Evolutionary conservation across 1,140 invertebrate genomes (phyloP), one percentile per base, ranked within the genome.

Genomic region (Magallana ariakensis): DNA sequence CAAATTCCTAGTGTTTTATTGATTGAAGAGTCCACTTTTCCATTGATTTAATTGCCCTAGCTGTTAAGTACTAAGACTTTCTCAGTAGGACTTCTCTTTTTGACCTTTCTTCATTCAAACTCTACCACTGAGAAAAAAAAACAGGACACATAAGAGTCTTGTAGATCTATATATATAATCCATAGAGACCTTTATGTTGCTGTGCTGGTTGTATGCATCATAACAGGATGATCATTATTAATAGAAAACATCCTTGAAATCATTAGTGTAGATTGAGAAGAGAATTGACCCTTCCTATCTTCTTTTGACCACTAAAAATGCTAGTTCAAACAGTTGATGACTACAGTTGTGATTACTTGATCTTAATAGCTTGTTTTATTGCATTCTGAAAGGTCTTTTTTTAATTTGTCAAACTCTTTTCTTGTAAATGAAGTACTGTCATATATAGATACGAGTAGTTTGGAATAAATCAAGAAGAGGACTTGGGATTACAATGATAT

Each of bases 271-370:
- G 33, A 46, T 75, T 26, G 33, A 75, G 22, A 75, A 75, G 66
- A 75, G 33, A 33, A 75, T 75, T 75, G 22, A 75, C 66, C 66
- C 26, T 75, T 75, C 66, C 66, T 75, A 75, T 75, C 33, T 46
- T 46, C 33, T 5, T 46, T 4, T 46, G 33, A 46, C 33, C 66
- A 75, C 22, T 9, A 13, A 16, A 19, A n/a, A 15, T 62, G 58
- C 16, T 19, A 62, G 16, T n/a, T 62, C 1, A 13, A 75, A 11
- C 22, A 13, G 22, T 75, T 13, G 22, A 13, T 13, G 9, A 75
- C 33, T 33, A 3, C 33, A 46, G 33, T 46, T 46, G 33, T 46
- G 33, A 46, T 46, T 46, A 5, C 33, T 46, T 46, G 33, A 46
- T 46, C 33, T 46, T 46, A 46, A 46, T 46, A 46, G 33, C 5